These are phyloP conservation scores for Agrochola lota DNA, from an alignment of 2,888 invertebrate genomes.

Conservation along the genomic window DNA sequence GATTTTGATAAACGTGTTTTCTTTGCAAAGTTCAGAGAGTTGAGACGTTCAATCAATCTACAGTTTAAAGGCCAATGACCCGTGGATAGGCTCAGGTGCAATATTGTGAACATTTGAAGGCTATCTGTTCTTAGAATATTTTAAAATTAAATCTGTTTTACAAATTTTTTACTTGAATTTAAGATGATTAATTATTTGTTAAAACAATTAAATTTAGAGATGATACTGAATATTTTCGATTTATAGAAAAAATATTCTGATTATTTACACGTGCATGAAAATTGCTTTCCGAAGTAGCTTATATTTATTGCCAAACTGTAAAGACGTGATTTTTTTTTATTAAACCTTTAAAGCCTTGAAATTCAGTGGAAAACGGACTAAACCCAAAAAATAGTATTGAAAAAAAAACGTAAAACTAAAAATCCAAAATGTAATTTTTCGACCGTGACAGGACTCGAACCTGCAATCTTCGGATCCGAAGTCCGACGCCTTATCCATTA, in stretches of 20 bases:
- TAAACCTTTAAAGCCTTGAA: too few relatives aligned
- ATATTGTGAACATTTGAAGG: background rate
- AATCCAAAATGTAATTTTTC: conserved; percentile 48
- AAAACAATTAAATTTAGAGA: background rate
- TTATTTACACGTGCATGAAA: background rate
- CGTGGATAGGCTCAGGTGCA: background rate
- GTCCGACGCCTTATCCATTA: conserved; percentile 94
- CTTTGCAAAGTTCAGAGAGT: background rate
- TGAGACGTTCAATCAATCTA: background rate
- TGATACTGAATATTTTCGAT: background rate
- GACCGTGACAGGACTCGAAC: conserved; percentile 92
- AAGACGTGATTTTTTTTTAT: too few relatives aligned
- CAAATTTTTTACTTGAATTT: background rate
- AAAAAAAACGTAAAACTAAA: conserved; percentile 3
- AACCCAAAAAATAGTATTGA: fast-evolving
- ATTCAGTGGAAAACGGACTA: too few relatives aligned
- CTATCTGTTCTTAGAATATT: background rate
- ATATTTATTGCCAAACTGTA: too few relatives aligned
- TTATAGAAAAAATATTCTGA: background rate
- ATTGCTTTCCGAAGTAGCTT: background rate
- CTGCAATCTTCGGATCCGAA: conserved; percentile 94
- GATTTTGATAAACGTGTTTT: conserved; percentile 19
- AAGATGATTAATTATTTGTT: background rate
- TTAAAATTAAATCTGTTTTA: background rate
- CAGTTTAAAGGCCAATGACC: background rate